Conservation (phyloP, 2,113 vertebrate species). For the Girardinichthys multiradiatus region DNA sequence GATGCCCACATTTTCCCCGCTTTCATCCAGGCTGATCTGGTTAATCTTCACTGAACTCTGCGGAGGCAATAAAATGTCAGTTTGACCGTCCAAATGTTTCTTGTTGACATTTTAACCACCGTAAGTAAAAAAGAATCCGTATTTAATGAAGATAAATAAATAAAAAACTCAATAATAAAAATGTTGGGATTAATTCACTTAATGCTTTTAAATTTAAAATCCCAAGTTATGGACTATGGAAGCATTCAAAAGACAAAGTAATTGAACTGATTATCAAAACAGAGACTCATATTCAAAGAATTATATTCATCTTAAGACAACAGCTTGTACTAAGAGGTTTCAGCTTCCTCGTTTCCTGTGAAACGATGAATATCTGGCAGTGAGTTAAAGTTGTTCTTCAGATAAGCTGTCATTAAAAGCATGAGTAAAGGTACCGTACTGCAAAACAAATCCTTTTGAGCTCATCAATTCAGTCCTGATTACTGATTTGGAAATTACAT, state of each 20-base stretch:
- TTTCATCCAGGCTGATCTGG: constrained; percentile 98
- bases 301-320: no score
- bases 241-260: not conserved
- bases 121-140: no score
- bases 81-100: constrained; percentile 4
- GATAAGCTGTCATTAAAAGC: constrained; percentile 12
- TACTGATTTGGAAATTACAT: constrained; percentile 32
- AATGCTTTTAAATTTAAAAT: constrained; percentile 23
- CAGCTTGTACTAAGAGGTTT: not conserved
- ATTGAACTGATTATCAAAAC: not conserved
- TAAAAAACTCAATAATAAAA: constrained; percentile 9
- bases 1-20: constrained; percentile 95
- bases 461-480: constrained; percentile 35
- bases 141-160: not conserved
- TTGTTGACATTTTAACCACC: constrained; percentile 49
- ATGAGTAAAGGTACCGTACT: not conserved
- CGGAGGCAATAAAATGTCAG: constrained; percentile 24
- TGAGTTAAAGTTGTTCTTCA: not conserved
- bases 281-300: not conserved
- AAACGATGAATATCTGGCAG: no score
- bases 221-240: not conserved
- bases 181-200: not conserved
- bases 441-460: constrained; percentile 19
- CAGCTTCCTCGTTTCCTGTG: no score
- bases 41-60: constrained; percentile 99